phyloP scores from a whole-genome alignment of 2,113 vertebrate species.

The Cinclus mexicanus region DNA sequence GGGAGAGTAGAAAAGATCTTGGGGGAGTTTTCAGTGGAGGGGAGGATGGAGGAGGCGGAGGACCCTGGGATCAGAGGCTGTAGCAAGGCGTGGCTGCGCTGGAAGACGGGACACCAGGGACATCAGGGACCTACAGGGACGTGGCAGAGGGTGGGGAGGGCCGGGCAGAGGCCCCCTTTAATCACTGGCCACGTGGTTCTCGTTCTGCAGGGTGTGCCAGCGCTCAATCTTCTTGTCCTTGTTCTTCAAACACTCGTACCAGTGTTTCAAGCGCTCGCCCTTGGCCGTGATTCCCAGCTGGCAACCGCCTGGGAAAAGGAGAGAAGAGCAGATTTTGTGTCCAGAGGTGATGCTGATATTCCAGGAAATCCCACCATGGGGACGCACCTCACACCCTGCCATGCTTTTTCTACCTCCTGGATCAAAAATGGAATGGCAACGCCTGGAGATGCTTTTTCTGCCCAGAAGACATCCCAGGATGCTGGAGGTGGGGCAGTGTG shows the following conservation, averaged over 20 bases:
- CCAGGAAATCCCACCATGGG: rapidly evolving
- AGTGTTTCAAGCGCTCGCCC: conserved; percentile 96
- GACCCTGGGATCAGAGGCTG: neutral
- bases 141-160: conserved; percentile 20
- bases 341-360: neutral
- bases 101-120: conserved; percentile 57
- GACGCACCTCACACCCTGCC: neutral
- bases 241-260: conserved; percentile 98
- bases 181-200: conserved; percentile 89
- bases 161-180: conserved; percentile 55
- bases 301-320: conserved; percentile 79
- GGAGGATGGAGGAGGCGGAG: neutral
- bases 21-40: neutral
- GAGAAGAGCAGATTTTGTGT: rapidly evolving
- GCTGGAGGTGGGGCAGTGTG: neutral
- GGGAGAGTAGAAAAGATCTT: neutral
- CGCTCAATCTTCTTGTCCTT: conserved; percentile 98
- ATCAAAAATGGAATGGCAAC: neutral
- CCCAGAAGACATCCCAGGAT: rapidly evolving
- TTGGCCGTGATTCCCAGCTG: conserved; percentile 95
- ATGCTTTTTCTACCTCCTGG: neutral
- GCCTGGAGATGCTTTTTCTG: neutral
- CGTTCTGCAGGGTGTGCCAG: conserved; percentile 93
- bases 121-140: conserved; percentile 18
- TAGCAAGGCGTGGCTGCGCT: conserved; percentile 21